phyloP scores from a whole-genome alignment of 2,888 invertebrate genomes.

The Papilio demoleus region DNA sequence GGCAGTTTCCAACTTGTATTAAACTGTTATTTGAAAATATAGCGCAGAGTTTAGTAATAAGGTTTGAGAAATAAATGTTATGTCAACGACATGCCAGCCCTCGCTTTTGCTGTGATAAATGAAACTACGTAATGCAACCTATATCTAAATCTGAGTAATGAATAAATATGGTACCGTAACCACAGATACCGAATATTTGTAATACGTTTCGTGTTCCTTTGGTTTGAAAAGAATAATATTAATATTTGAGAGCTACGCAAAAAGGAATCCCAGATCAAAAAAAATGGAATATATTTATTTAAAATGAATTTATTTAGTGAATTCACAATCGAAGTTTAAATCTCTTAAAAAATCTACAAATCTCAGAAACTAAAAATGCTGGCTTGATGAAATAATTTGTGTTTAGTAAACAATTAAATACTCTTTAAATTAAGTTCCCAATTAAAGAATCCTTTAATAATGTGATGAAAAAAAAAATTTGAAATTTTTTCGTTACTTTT shows the following conservation, averaged over 20 bases:
- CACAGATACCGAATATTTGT: conserved; percentile 24
- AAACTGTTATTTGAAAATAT: conserved; percentile 46
- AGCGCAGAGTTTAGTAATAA: conserved; percentile 68
- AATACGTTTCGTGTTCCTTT: conserved; percentile 11
- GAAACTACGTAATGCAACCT: conserved; percentile 64
- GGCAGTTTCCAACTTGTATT: conserved; percentile 44
- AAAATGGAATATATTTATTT: too few species aligned
- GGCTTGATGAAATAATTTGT: too few species aligned
- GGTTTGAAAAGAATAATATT: neutral
- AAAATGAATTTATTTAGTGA: too few species aligned
- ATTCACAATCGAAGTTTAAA: too few species aligned
- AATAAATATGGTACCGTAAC: conserved; percentile 41
- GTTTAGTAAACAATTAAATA: too few species aligned
- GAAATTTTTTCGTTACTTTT: too few species aligned
- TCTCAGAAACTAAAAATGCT: too few species aligned
- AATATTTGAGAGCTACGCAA: neutral
- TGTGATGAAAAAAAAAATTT: too few species aligned
- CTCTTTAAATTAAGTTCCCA: too few species aligned
- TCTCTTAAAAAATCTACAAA: too few species aligned
- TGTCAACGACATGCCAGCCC: conserved; percentile 71
- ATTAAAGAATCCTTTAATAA: too few species aligned
- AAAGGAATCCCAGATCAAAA: neutral
- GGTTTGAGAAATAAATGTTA: conserved; percentile 76
- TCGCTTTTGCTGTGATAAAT: conserved; percentile 70
- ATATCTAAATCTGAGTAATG: conserved; percentile 54